Conservation (phyloP, 2,797 vertebrate species). For the Schizopygopsis pylzovi region DNA sequence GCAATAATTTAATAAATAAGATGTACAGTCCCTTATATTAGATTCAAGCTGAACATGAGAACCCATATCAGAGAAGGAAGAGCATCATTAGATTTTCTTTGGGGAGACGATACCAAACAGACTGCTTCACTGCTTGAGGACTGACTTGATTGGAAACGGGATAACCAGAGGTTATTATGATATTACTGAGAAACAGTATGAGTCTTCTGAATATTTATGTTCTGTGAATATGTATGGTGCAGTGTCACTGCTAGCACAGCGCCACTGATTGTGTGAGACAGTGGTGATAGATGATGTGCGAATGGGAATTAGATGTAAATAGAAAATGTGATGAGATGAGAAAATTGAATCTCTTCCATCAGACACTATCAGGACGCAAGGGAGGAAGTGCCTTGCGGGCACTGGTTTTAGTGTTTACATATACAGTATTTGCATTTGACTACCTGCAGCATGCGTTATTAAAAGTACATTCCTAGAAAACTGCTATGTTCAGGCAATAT, state of each 20-base stretch:
- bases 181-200: slow-evolving; percentile 48
- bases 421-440: slow-evolving; percentile 53
- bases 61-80: slow-evolving; percentile 27
- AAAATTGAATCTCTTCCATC: slow-evolving; percentile 52
- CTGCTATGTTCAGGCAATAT: neutral
- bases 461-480: slow-evolving; percentile 31
- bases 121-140: slow-evolving; percentile 51
- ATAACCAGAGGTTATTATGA: slow-evolving; percentile 53
- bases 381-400: slow-evolving; percentile 30
- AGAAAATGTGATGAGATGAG: slow-evolving; percentile 57
- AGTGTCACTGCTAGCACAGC: slow-evolving; percentile 51
- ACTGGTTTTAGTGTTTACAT: slow-evolving; percentile 32
- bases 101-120: slow-evolving; percentile 45
- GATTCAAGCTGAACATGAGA: slow-evolving; percentile 23
- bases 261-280: slow-evolving; percentile 58
- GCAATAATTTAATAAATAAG: slow-evolving; percentile 39
- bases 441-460: slow-evolving; percentile 14
- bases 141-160: slow-evolving; percentile 48
- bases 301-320: slow-evolving; percentile 64
- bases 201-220: slow-evolving; percentile 57
- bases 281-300: slow-evolving; percentile 56
- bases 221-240: slow-evolving; percentile 48
- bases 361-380: slow-evolving; percentile 33
- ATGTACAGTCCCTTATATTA: slow-evolving; percentile 26
- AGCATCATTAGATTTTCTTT: slow-evolving; percentile 53